A percentile compares a stretch with the other conserved stretches of the same genome.
Evolutionary conservation across 2,797 vertebrate genomes (phyloP).

Genomic region (Pogoniulus pusillus): DNA sequence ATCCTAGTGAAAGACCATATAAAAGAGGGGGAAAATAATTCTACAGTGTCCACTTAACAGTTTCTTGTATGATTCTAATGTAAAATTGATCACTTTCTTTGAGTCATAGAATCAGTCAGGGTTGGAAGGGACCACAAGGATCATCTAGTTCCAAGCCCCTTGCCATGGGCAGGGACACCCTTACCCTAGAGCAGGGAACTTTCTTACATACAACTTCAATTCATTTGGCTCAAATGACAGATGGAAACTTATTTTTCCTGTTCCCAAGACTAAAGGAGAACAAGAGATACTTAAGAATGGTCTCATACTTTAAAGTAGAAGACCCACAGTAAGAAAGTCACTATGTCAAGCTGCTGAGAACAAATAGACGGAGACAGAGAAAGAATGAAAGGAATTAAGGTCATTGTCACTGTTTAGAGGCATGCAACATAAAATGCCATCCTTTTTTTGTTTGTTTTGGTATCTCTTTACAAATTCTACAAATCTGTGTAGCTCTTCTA

Average conservation of each 20-base stretch:
- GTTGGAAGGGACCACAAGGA: no score
- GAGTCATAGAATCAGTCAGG: no score
- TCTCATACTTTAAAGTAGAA: neutral
- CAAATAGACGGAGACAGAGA: neutral
- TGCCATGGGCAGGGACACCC: no score
- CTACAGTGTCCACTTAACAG: neutral
- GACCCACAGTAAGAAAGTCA: neutral
- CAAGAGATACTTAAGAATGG: neutral
- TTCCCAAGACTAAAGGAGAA: neutral
- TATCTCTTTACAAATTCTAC: neutral
- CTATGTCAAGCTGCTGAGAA: neutral
- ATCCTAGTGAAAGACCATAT: neutral
- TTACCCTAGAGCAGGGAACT: no score
- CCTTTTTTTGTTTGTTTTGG: neutral
- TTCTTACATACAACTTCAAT: neutral
- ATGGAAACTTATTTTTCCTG: neutral
- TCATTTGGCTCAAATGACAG: neutral
- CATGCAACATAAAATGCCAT: neutral
- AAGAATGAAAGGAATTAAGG: neutral
- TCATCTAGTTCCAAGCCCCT: no score
- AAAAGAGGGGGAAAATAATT: neutral
- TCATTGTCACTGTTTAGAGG: neutral
- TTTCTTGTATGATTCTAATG: neutral
- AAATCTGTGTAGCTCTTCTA: neutral
- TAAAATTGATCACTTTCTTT: neutral